A percentile compares a stretch with the other conserved stretches of the same genome.
These are phyloP conservation scores for Sardina pilchardus DNA, from an alignment of 2,113 vertebrate genomes.

Conservation along the genomic window DNA sequence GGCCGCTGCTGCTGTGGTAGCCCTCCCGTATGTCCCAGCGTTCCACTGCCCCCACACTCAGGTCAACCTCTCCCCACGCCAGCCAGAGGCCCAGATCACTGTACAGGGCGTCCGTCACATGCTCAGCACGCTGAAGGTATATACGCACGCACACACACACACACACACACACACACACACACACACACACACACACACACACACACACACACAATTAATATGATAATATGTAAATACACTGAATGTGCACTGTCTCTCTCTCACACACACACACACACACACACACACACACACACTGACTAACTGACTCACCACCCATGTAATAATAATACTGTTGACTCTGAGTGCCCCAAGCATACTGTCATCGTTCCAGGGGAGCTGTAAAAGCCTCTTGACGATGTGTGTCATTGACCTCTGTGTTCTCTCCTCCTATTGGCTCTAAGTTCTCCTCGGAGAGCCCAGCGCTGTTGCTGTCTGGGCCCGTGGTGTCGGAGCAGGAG, in stretches of 20 bases:
- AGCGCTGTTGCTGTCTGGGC: constrained; percentile 27
- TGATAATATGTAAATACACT: no score
- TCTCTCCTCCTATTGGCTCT: not conserved
- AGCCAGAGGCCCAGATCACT: constrained; percentile 25
- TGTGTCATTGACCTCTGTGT: not conserved
- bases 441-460: constrained; percentile 38
- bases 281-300: not conserved
- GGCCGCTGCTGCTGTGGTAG: constrained; percentile 14
- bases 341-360: no score
- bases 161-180: not conserved
- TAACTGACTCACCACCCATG: no score
- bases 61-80: constrained; percentile 26
- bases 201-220: not conserved
- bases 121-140: constrained; percentile 30
- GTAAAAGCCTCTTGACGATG: not conserved
- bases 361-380: no score
- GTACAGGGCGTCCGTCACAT: constrained; percentile 34
- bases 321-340: no score
- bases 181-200: not conserved
- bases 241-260: no score
- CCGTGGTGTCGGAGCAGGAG: constrained; percentile 5
- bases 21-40: constrained; percentile 18
- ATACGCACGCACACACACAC: not conserved
- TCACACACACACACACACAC: not conserved
- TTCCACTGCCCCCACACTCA: constrained; percentile 15